Evolutionary conservation across 2,113 vertebrate species (phyloP).

Genomic region (Myanophis thanlyinensis): DNA sequence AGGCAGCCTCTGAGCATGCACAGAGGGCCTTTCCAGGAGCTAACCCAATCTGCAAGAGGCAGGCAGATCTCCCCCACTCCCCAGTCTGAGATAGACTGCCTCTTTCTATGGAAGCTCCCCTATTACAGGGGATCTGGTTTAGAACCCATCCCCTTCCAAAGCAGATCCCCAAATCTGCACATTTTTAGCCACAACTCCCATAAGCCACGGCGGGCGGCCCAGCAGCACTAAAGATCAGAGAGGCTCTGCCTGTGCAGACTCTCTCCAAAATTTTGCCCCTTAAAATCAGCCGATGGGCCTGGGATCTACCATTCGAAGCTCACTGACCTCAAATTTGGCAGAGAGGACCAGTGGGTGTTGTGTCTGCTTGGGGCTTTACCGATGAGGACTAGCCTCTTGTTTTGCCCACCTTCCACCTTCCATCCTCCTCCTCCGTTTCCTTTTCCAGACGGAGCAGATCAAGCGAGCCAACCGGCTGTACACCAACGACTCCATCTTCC

Average conservation of each 20-base stretch:
- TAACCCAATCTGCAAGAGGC: background rate
- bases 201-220: background rate
- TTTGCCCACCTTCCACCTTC: background rate
- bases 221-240: background rate
- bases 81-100: background rate
- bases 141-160: background rate
- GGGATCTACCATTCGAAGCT: background rate
- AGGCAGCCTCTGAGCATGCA: background rate
- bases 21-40: background rate
- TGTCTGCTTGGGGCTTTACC: too few species aligned
- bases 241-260: background rate
- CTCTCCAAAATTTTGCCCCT: background rate
- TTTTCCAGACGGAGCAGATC: constrained; percentile 88
- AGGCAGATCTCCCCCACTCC: background rate
- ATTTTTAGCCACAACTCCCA: background rate
- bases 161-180: background rate
- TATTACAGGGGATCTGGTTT: rapidly evolving
- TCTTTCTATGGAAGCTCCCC: background rate
- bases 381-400: background rate
- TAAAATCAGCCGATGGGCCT: background rate
- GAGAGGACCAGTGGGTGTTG: too few species aligned
- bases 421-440: background rate
- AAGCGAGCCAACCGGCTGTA: constrained; percentile 90
- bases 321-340: background rate
- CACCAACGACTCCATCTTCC: constrained; percentile 92